A percentile compares a stretch with the other conserved stretches of the same genome.
Conservation (phyloP, 2,888 invertebrate species). For the Parasteatoda lunata region DNA sequence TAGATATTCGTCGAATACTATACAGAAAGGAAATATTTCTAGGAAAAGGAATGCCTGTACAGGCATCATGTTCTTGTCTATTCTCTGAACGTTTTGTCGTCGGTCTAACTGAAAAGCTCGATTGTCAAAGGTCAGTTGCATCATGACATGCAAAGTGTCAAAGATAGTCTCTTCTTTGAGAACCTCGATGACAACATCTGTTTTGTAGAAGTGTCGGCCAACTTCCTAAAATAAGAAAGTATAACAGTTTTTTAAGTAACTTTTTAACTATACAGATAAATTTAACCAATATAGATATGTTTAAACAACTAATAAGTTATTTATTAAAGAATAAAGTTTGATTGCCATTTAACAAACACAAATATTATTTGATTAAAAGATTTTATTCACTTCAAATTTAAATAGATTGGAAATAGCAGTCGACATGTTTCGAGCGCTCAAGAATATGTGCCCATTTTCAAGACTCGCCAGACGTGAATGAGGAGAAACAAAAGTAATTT, state of each 20-base stretch:
- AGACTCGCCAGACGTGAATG: too few relatives aligned
- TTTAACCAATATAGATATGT: too few relatives aligned
- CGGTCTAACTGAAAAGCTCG: slow-evolving; percentile 80
- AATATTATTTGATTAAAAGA: too few relatives aligned
- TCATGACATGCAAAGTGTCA: slow-evolving; percentile 94
- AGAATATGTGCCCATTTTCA: too few relatives aligned
- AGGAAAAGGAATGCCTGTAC: slow-evolving; percentile 81
- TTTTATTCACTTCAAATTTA: too few relatives aligned
- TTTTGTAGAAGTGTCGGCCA: slow-evolving; percentile 90
- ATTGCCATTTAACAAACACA: too few relatives aligned
- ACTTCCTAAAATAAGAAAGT: slow-evolving; percentile 69
- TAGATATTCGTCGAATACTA: slow-evolving; percentile 95
- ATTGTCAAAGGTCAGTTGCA: slow-evolving; percentile 95
- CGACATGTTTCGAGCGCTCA: too few relatives aligned
- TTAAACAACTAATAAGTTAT: too few relatives aligned
- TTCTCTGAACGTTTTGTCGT: slow-evolving; percentile 37
- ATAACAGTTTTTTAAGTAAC: neutral
- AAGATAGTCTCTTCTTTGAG: slow-evolving; percentile 89
- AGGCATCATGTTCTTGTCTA: slow-evolving; percentile 64
- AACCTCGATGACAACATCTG: slow-evolving; percentile 93
- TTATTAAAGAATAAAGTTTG: too few relatives aligned
- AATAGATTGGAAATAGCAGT: too few relatives aligned
- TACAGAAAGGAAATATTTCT: slow-evolving; percentile 98
- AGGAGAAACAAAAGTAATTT: too few relatives aligned
- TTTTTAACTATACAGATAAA: too few relatives aligned